Base-by-base conservation (phyloP, 2,113 vertebrate genomes). In the Percopsis transmontana region DNA sequence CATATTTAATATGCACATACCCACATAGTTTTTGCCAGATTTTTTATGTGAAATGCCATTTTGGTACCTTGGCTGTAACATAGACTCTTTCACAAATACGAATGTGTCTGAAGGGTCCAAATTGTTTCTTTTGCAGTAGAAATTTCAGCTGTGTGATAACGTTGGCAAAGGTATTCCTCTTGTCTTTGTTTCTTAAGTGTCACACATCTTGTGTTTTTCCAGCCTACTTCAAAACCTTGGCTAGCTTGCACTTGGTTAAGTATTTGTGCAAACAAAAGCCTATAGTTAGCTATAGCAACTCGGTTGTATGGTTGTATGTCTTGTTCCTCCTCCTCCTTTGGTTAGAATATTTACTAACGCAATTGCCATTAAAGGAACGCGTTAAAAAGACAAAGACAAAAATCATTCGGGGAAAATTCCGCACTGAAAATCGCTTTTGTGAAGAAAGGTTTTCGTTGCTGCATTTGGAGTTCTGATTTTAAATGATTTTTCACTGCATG, bases 241-340 rank as follows among this genome's bases (percentile, higher is more conserved):
- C 64, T 69, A 64, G 48, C 68, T 66, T 27, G 16, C 42, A 19
- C 44, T 33, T 33, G 27, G 14, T 47, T 47, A 33, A 62, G 42
- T 70, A 51, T 79, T 48, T 33, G 50, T 58, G 47, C 52, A 50
- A 50, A 5, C 10, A 1, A 61, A 57, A 3, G 7, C 27, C 27
- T 33, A 33, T 33, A n/a, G 27, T 33, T 4, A 5, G 27, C 4
- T 27, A 27, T 33, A 2, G 27, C 4, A 33, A 33, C 27, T 33
- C 2, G n/a, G n/a, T n/a, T n/a, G n/a, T n/a, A n/a, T 33, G 27
- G 27, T n/a, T 33, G 27, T 33, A 7, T 33, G 27, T 33, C 4
- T 3, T 33, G 27, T 33, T 33, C 27, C 27, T 33, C 4, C 7
- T 33, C 7, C 27, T 33, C n/a, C n/a, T n/a, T n/a, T n/a, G n/a